Evolutionary conservation across 2,888 invertebrate genomes (phyloP).

Genomic region (Brachyptera putata): DNA sequence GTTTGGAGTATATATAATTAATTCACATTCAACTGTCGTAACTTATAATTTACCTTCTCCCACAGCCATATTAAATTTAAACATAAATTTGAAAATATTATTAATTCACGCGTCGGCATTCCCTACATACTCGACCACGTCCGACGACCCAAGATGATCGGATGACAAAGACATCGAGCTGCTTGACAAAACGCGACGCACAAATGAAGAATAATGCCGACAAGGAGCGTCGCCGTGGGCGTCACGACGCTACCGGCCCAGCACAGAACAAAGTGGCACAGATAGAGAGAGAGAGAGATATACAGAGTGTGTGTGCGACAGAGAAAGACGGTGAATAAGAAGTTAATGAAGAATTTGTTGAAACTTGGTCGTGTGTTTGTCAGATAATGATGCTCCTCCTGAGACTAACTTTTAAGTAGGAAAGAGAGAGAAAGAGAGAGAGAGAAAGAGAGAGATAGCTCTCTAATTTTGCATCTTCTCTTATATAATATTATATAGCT

Average conservation of each 20-base stretch:
- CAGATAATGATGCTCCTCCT: conserved; percentile 24
- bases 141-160: no score
- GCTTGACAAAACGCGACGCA: not conserved
- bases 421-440: no score
- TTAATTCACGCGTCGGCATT: no score
- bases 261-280: conserved; percentile 15
- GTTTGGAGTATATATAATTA: no score
- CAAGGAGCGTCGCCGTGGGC: conserved; percentile 15
- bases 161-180: no score
- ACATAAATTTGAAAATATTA: no score
- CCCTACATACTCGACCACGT: no score
- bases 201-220: conserved; percentile 29
- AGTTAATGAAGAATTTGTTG: conserved; percentile 20
- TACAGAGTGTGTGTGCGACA: no score
- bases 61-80: no score
- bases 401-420: conserved; percentile 20
- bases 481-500: not conserved
- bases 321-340: no score
- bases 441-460: not conserved
- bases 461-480: conserved; percentile 17
- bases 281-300: conserved; percentile 15
- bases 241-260: conserved; percentile 3
- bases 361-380: conserved; percentile 23
- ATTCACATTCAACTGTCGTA: no score
- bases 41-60: no score